Percentiles rank a stretch among this genome's conserved stretches.
phyloP scores from a whole-genome alignment of 2,797 vertebrate genomes.

The Dryobates pubescens region DNA sequence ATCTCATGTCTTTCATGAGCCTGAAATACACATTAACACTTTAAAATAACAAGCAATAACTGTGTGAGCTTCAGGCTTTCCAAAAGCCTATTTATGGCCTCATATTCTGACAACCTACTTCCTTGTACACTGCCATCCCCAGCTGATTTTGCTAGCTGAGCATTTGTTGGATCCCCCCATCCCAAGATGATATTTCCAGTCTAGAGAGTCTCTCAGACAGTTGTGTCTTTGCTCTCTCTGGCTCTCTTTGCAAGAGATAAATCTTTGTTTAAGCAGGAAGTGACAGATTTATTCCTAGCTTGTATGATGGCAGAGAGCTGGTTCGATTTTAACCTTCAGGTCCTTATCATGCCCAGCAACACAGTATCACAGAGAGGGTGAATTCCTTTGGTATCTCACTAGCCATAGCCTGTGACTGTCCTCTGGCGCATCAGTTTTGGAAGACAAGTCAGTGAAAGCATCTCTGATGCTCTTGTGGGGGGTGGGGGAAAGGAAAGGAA shows the following conservation, averaged over 20 bases:
- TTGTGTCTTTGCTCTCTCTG: neutral
- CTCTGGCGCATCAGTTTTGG: neutral
- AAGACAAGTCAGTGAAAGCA: neutral
- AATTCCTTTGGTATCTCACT: neutral
- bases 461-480: neutral
- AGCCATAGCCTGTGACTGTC: neutral
- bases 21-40: conserved; percentile 35
- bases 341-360: neutral
- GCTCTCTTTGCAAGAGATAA: neutral
- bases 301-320: neutral
- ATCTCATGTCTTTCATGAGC: conserved; percentile 17
- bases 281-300: neutral
- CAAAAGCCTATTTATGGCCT: conserved; percentile 32
- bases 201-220: neutral
- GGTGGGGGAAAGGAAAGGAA: neutral
- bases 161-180: neutral
- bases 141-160: neutral
- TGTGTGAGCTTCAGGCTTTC: conserved; percentile 20
- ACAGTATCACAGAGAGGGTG: neutral
- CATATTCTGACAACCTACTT: neutral
- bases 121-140: fast-evolving
- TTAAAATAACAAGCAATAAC: conserved; percentile 37
- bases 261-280: neutral
- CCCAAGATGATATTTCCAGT: neutral
- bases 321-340: neutral